Evolutionary conservation across 1,140 invertebrate genomes (phyloP), one percentile per base, ranked within the genome.

Genomic region (Araneus ventricosus): DNA sequence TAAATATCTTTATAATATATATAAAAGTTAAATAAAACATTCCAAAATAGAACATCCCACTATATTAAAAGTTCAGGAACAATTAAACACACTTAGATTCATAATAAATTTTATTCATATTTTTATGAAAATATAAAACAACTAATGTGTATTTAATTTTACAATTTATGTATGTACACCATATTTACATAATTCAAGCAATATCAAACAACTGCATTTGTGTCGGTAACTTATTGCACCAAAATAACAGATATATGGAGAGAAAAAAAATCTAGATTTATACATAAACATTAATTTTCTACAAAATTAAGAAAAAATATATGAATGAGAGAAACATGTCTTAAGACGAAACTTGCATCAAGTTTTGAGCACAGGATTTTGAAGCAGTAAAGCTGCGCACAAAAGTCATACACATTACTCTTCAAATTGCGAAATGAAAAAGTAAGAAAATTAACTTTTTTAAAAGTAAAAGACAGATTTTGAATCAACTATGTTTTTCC

Each of bases 51-150:
- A 45, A 45, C 6, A 52, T 52, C 45, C 45, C 10, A 14, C 45
- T 52, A 14, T 52, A 52, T 52, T 14, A 52, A 52, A 52, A 52
- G 10, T 52, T 52, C 45, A 52, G 14, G 45, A 52, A 52, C 45
- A 52, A 52, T 52, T 52, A 17, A 52, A 52, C 45, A 52, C 45
- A 52, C 45, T 52, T 8, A 75, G 14, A 34, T 75, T 75, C 30
- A 37, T 75, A 75, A 75, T 37, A 75, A 75, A 75, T 37, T 75
- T 75, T 67, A 30, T 67, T 67, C 63, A 37, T 75, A 34, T 34
- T 37, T 7, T 34, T 75, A 75, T 75, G 27, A 75, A 75, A 75
- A 75, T 75, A 75, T 75, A 75, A 70, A 70, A 75, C 27, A 30
- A 34, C 20, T 63, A 24, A 63, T n/a, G 59, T 75, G 30, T 75